phyloP scores from a whole-genome alignment of 92 coral and sea anemone genomes.

The Muricea muricata region DNA sequence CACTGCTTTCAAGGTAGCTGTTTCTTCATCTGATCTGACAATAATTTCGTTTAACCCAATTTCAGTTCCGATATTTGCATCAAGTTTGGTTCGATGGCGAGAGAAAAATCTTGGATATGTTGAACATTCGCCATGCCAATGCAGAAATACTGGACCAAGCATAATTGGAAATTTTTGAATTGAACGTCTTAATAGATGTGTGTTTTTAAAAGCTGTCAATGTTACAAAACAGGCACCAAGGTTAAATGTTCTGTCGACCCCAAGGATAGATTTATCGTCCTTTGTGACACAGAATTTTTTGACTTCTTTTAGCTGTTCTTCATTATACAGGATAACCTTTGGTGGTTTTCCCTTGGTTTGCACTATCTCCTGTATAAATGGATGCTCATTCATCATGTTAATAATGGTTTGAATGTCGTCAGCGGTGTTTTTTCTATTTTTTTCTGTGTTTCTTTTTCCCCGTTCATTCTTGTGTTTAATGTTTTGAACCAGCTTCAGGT shows the following conservation, averaged over 20 bases:
- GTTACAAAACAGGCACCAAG: not conserved
- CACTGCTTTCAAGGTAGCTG: not conserved
- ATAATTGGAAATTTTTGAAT: not conserved
- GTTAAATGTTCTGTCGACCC: conserved; percentile 12
- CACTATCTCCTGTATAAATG: conserved; percentile 6
- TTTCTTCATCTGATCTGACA: not conserved
- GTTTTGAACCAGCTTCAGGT: not conserved
- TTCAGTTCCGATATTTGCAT: not conserved
- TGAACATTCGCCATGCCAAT: conserved; percentile 1
- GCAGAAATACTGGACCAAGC: not conserved
- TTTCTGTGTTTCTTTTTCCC: not conserved
- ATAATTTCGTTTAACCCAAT: not conserved
- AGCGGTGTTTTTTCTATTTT: not conserved
- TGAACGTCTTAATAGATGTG: not conserved
- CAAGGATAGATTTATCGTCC: not conserved
- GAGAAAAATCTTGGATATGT: conserved; percentile 6
- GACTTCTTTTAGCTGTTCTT: not conserved
- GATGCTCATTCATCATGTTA: not conserved
- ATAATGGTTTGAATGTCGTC: not conserved
- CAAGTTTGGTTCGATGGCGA: not conserved
- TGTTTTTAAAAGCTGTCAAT: not conserved
- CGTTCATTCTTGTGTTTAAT: not conserved
- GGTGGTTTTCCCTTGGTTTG: conserved; percentile 2
- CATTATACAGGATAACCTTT: not conserved
- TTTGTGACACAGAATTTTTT: not conserved